These are phyloP conservation scores for Meganola albula DNA, from an alignment of 2,888 invertebrate species.

Conservation along the genomic window DNA sequence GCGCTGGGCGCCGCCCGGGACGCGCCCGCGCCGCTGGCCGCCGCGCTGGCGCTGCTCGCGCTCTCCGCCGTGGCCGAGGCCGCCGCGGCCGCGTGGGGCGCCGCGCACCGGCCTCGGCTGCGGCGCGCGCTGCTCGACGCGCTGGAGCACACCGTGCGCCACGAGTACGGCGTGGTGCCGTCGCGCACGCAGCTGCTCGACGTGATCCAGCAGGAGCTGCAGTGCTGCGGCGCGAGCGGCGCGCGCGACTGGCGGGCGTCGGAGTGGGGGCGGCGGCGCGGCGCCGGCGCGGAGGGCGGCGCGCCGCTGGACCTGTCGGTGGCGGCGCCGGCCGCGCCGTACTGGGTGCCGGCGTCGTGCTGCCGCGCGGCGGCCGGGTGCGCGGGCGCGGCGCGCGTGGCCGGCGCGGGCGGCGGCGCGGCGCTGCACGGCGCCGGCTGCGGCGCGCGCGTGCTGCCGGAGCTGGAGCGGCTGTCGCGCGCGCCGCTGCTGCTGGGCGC, in stretches of 20 bases:
- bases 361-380: conserved; percentile 28
- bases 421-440: conserved; percentile 44
- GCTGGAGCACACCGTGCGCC: conserved; percentile 43
- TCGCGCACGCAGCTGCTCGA: conserved; percentile 55
- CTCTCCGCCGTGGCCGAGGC: conserved; percentile 58
- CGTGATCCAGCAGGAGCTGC: conserved; percentile 79
- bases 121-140: conserved; percentile 42
- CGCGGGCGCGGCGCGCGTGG: conserved; percentile 40
- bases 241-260: conserved; percentile 90
- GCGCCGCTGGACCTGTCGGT: conserved; percentile 54
- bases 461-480: conserved; percentile 37
- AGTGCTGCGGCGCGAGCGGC: conserved; percentile 96
- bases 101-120: conserved; percentile 56
- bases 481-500: conserved; percentile 47
- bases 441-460: conserved; percentile 42
- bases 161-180: conserved; percentile 51
- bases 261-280: conserved; percentile 42
- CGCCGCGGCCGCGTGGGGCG: conserved; percentile 65
- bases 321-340: conserved; percentile 46
- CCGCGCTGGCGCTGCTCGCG: conserved; percentile 56
- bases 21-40: conserved; percentile 53
- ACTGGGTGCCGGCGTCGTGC: conserved; percentile 59
- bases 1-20: conserved; percentile 44
- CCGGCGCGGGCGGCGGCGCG: conserved; percentile 31
- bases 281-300: conserved; percentile 8